Evolutionary conservation across 1,140 invertebrate genomes (phyloP).

Genomic region (Pseudomyrmex concolor): DNA sequence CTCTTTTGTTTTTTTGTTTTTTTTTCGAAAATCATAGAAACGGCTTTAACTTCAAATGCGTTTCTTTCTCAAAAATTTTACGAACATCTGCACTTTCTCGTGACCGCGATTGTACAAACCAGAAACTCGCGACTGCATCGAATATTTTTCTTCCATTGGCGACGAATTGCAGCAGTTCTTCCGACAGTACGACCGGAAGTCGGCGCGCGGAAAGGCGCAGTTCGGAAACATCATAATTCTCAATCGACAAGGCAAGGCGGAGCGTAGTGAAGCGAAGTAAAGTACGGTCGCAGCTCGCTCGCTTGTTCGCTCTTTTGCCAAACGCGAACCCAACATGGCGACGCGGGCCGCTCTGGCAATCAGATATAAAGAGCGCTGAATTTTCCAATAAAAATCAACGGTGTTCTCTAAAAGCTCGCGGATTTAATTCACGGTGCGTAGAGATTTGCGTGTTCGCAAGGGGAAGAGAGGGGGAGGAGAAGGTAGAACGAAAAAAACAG

Average conservation of each 20-base stretch:
- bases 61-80: background rate
- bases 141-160: background rate
- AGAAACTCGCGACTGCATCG: background rate
- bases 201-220: background rate
- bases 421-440: conserved; percentile 51
- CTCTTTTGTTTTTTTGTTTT: background rate
- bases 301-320: background rate
- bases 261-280: background rate
- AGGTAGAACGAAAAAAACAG: conserved; percentile 19
- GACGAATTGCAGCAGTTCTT: background rate
- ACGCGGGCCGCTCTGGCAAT: conserved; percentile 19
- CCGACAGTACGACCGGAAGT: conserved; percentile 19
- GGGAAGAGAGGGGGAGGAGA: background rate
- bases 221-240: conserved; percentile 23
- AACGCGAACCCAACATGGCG: background rate
- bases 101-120: no score
- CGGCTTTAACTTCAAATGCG: background rate
- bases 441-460: conserved; percentile 27
- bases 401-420: conserved; percentile 44
- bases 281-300: background rate
- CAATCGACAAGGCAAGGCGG: background rate
- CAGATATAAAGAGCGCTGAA: conserved; percentile 51
- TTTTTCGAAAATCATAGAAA: background rate
- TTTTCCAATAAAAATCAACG: conserved; percentile 54
- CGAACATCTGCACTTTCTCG: background rate